Conservation (phyloP, 1,140 invertebrate genomes). For the Trichomalopsis sarcophagae region DNA sequence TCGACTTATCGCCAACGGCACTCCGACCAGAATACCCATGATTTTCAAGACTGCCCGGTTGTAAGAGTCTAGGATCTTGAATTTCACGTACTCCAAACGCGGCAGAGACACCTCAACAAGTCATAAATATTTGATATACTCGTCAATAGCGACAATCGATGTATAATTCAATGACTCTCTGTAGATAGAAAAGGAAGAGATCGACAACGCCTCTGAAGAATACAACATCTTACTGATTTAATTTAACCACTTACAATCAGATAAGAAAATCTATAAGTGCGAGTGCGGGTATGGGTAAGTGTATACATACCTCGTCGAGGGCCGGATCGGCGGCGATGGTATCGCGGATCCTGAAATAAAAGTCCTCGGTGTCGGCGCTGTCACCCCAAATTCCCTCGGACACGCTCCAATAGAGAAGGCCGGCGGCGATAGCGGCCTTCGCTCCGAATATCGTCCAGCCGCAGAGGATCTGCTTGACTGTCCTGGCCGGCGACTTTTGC, state of each 20-base stretch:
- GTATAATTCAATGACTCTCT: too few relatives aligned
- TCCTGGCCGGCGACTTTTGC: constrained; percentile 36
- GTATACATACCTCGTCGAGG: neutral
- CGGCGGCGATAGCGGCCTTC: constrained; percentile 57
- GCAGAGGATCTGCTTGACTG: constrained; percentile 41
- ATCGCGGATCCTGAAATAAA: constrained; percentile 59
- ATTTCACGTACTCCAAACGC: constrained; percentile 53
- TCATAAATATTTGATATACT: too few relatives aligned
- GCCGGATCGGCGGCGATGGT: constrained; percentile 44
- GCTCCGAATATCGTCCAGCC: constrained; percentile 44
- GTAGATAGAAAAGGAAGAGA: neutral
- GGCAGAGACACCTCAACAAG: constrained; percentile 56
- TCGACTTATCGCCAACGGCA: constrained; percentile 50
- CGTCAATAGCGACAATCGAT: too few relatives aligned
- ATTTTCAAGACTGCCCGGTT: constrained; percentile 55
- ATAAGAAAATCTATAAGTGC: too few relatives aligned
- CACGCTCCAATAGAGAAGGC: constrained; percentile 63
- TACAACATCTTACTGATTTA: too few relatives aligned
- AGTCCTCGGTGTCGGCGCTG: constrained; percentile 58
- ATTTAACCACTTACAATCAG: too few relatives aligned
- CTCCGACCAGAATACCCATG: constrained; percentile 53
- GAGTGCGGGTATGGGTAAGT: too few relatives aligned
- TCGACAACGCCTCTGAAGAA: too few relatives aligned
- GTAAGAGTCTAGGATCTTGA: constrained; percentile 56
- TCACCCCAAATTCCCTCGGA: constrained; percentile 64